phyloP scores from a whole-genome alignment of 2,113 vertebrate genomes.

The Gnathonemus longibarbis region DNA sequence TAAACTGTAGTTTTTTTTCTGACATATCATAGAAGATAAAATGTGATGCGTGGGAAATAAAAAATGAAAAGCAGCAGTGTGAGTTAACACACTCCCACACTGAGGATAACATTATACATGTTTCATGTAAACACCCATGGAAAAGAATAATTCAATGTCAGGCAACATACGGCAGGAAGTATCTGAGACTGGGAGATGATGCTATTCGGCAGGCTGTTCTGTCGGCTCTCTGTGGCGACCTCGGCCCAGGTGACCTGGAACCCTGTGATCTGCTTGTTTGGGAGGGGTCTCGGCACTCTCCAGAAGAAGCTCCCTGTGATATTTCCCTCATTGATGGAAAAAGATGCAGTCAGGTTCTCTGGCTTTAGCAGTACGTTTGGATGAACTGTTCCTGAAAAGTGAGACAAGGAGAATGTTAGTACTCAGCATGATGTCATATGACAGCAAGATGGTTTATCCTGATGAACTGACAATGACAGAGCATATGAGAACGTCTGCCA shows the following conservation, averaged over 20 bases:
- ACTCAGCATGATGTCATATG: background rate
- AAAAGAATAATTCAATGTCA: background rate
- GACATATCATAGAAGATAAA: background rate
- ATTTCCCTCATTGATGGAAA: slow-evolving; percentile 62
- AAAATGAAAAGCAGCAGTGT: background rate
- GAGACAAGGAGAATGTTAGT: background rate
- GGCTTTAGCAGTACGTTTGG: slow-evolving; percentile 66
- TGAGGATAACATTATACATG: background rate
- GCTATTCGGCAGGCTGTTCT: slow-evolving; percentile 74
- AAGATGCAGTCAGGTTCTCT: slow-evolving; percentile 77
- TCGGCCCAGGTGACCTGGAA: slow-evolving; percentile 87
- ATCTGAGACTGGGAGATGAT: slow-evolving; percentile 84
- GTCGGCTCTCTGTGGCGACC: slow-evolving; percentile 65
- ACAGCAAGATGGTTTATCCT: background rate
- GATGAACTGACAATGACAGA: background rate
- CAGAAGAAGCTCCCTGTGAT: slow-evolving; percentile 79
- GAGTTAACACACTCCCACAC: background rate
- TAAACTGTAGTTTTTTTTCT: background rate
- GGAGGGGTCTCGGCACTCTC: slow-evolving; percentile 55
- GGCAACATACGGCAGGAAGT: slow-evolving; percentile 69
- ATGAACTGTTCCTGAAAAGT: slow-evolving; percentile 35
- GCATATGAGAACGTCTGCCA: background rate
- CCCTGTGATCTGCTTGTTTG: slow-evolving; percentile 65
- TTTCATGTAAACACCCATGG: background rate
- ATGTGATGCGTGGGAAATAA: background rate